These are phyloP conservation scores for Lagocephalus sceleratus DNA, from an alignment of 2,797 vertebrate genomes.

Conservation along the genomic window DNA sequence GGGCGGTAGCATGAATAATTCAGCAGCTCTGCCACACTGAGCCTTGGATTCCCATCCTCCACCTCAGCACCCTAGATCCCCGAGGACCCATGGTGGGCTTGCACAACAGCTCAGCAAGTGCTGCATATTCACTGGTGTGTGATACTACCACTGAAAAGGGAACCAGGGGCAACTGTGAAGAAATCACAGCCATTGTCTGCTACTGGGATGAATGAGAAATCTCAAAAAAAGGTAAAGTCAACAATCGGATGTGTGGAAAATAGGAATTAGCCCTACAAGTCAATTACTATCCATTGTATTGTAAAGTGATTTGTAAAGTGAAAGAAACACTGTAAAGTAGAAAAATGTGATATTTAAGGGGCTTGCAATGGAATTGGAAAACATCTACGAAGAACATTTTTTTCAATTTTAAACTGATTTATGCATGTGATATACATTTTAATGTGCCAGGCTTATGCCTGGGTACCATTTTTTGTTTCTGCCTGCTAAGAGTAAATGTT, in stretches of 20 bases:
- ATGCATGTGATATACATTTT: too few species aligned
- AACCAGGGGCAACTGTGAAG: slow-evolving; percentile 6
- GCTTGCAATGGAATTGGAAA: too few species aligned
- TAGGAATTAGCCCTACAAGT: neutral
- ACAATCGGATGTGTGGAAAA: neutral
- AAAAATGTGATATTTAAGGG: too few species aligned
- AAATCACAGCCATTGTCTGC: slow-evolving; percentile 1
- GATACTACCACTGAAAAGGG: neutral
- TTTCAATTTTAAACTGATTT: too few species aligned
- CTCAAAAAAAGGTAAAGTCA: neutral
- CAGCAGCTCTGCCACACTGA: slow-evolving; percentile 54
- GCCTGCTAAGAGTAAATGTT: too few species aligned
- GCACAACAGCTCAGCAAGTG: slow-evolving; percentile 31
- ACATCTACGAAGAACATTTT: too few species aligned
- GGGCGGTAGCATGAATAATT: slow-evolving; percentile 62
- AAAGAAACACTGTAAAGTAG: too few species aligned
- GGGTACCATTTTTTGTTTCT: too few species aligned
- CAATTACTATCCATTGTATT: too few species aligned
- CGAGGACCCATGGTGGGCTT: slow-evolving; percentile 37
- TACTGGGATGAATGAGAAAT: too few species aligned
- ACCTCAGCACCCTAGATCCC: slow-evolving; percentile 46
- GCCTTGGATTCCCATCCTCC: slow-evolving; percentile 66
- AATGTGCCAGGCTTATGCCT: too few species aligned
- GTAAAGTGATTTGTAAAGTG: too few species aligned
- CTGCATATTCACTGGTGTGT: slow-evolving; percentile 18